Base-by-base conservation (phyloP, 1,140 invertebrate species). In the Diabrotica undecimpunctata region DNA sequence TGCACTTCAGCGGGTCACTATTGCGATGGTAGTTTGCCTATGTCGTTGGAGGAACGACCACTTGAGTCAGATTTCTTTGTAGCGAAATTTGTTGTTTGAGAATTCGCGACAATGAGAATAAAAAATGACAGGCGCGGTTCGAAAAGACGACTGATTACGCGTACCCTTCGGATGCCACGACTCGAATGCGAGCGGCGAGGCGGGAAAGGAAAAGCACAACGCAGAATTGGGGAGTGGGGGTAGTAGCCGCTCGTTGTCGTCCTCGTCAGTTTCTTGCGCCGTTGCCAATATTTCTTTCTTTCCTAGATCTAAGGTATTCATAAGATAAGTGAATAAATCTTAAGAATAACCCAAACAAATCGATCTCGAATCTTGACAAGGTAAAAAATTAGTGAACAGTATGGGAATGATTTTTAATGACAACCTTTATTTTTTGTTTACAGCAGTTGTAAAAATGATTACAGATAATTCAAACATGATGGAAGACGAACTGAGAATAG, bases 71-170 rank as follows among this genome's bases (percentile, higher is more conserved):
- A 37, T 57, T 57, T 57, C 55, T 57, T 57, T 57, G 58, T 60
- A 38, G 58, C 58, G 39, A n/a, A 57, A 37, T 57, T 25, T 25
- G 25, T 25, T 46, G n/a, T 46, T 46, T 10, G 41, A 46, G 6
- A 37, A 57, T 10, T 57, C 55, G 58, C 46, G 58, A 60, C 58
- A 60, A 46, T 60, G 58, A 7, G 50, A 60, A 60, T 60, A 51
- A 60, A 58, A 60, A 60, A 60, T 60, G 38, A 60, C 58, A 60
- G 58, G 58, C 58, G 58, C 58, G 58, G 58, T 60, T 51, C 46
- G 5, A 7, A 60, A 46, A 50, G 13, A 12, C 25, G 38, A 60
- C 58, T 25, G 12, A 38, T 38, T 46, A 8, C 39, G 25, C 39
- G 2, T 5, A 12, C 58, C 10, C 38, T 12, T 36, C 58, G 9